Conservation (phyloP, 2,888 invertebrate genomes). For the Coremacera marginata region DNA sequence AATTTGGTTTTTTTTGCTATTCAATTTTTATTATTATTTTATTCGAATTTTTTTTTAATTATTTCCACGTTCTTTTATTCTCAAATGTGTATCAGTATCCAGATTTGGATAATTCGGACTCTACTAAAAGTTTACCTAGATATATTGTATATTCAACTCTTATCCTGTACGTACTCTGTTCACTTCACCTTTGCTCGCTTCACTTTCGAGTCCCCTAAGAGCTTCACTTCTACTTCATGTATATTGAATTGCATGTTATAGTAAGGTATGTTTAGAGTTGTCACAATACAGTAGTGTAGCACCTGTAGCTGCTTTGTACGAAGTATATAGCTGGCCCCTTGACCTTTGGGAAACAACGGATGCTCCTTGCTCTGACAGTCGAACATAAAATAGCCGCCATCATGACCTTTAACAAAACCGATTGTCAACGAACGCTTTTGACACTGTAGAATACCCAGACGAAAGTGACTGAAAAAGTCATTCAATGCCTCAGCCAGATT, state of each 20-base stretch:
- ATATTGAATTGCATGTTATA: slow-evolving; percentile 72
- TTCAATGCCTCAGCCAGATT: slow-evolving; percentile 75
- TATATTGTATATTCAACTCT: too few relatives aligned
- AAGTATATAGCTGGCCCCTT: slow-evolving; percentile 73
- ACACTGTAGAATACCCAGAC: slow-evolving; percentile 72
- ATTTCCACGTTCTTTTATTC: too few relatives aligned
- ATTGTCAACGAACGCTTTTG: slow-evolving; percentile 72
- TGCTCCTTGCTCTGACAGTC: slow-evolving; percentile 75
- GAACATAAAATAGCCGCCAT: slow-evolving; percentile 75
- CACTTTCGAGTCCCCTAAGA: not conserved
- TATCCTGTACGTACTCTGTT: not conserved
- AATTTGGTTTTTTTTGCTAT: too few relatives aligned
- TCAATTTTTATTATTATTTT: too few relatives aligned
- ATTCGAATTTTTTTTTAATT: too few relatives aligned
- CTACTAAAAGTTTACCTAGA: too few relatives aligned
- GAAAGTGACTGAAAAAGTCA: slow-evolving; percentile 73
- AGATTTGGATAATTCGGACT: too few relatives aligned
- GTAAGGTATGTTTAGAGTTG: slow-evolving; percentile 72
- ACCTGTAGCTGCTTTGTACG: slow-evolving; percentile 74
- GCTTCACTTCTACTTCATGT: slow-evolving; percentile 60
- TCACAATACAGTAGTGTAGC: slow-evolving; percentile 74
- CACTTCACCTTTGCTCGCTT: not conserved
- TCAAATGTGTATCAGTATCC: too few relatives aligned
- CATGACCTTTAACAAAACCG: slow-evolving; percentile 58
- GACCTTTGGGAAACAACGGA: slow-evolving; percentile 73